Percentiles rank a stretch among this genome's conserved stretches.
Evolutionary conservation across 2,113 vertebrate genomes (phyloP).

Genomic region (Ia io): DNA sequence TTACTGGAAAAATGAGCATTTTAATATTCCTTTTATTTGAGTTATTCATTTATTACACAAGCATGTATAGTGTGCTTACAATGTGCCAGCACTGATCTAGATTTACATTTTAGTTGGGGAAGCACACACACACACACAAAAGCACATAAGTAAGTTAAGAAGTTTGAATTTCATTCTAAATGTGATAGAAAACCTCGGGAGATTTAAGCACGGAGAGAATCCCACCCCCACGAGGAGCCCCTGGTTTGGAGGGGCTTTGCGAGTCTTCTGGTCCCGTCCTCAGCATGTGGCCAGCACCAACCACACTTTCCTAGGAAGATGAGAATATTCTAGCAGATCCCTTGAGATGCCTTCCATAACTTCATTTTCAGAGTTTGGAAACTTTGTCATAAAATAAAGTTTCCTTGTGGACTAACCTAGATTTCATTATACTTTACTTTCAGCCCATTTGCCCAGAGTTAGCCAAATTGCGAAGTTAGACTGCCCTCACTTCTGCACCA

Average conservation of each 20-base stretch:
- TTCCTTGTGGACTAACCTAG: not conserved
- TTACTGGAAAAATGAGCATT: not conserved
- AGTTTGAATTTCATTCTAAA: not conserved
- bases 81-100: not conserved
- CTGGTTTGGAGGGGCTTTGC: not conserved
- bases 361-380: not conserved
- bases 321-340: not conserved
- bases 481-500: not conserved
- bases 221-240: not conserved
- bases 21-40: not conserved
- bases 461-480: not conserved
- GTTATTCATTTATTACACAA: not conserved
- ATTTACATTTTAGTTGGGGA: not conserved
- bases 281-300: not conserved
- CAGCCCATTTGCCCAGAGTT: not conserved
- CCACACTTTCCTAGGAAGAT: not conserved
- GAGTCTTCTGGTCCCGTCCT: not conserved
- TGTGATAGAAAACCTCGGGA: not conserved
- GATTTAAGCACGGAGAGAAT: not conserved
- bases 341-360: not conserved
- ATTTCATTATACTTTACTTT: not conserved
- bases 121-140: not conserved
- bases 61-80: not conserved
- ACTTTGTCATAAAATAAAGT: not conserved
- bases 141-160: not conserved